These are phyloP conservation scores for Gambelia wislizenii DNA, from an alignment of 2,797 vertebrate species.

Conservation along the genomic window DNA sequence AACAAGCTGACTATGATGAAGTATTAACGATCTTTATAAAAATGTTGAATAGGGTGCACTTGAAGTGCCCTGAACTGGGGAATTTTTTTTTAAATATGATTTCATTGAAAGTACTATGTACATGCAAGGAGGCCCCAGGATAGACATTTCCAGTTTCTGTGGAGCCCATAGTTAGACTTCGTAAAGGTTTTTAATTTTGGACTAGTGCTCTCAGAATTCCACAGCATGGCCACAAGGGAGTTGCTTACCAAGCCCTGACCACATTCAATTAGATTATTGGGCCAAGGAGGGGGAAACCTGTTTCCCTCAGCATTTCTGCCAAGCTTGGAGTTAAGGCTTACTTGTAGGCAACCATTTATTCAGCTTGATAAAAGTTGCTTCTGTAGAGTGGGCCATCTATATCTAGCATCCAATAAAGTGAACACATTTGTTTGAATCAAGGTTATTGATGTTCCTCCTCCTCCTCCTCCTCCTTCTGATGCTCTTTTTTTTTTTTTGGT, in stretches of 20 bases:
- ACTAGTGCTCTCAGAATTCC: too few species aligned
- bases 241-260: not conserved
- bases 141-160: not conserved
- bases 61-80: not conserved
- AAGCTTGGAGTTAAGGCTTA: not conserved
- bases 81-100: not conserved
- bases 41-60: not conserved
- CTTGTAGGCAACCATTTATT: not conserved
- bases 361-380: not conserved
- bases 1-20: not conserved
- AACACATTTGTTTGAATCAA: slow-evolving; percentile 43
- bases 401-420: not conserved
- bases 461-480: fast-evolving
- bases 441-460: not conserved
- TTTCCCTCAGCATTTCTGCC: not conserved
- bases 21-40: not conserved
- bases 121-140: fast-evolving
- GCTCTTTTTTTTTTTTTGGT: fast-evolving
- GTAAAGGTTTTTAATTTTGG: too few species aligned
- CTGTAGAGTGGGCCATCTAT: fast-evolving
- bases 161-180: too few species aligned
- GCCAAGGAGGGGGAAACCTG: not conserved
- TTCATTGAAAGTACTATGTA: not conserved
- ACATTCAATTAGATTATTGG: not conserved
- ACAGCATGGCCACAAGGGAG: too few species aligned